A percentile compares a stretch with the other conserved stretches of the same genome.
These are phyloP conservation scores for Dendrolimus punctatus DNA, from an alignment of 1,140 invertebrate genomes.

Conservation along the genomic window DNA sequence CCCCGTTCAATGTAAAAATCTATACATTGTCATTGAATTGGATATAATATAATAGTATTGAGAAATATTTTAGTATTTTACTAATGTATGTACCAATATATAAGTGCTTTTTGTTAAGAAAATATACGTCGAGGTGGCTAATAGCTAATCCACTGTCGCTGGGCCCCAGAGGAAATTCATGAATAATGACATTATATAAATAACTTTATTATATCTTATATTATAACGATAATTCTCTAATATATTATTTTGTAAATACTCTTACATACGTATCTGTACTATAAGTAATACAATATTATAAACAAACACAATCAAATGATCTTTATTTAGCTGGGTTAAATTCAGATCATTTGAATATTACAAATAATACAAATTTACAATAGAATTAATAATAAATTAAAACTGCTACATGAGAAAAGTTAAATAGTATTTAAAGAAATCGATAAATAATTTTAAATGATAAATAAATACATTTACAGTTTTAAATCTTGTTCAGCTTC, in stretches of 20 bases:
- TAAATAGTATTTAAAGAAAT: conserved; percentile 1
- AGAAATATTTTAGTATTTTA: conserved; percentile 18
- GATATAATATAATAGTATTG: conserved; percentile 14
- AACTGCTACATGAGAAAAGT: background rate
- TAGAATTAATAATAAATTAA: background rate
- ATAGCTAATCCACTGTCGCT: conserved; percentile 22
- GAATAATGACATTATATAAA: conserved; percentile 29
- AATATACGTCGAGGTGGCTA: conserved; percentile 45
- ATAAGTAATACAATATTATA: conserved; percentile 7
- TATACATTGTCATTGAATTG: conserved; percentile 7
- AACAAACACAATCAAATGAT: conserved; percentile 36
- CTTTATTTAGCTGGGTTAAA: conserved; percentile 60
- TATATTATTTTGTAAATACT: conserved; percentile 29
- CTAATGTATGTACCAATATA: conserved; percentile 16
- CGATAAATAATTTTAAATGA: too few relatives aligned
- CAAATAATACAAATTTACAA: conserved; percentile 11
- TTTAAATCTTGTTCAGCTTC: conserved; percentile 39
- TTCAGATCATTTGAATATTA: conserved; percentile 38
- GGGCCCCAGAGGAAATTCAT: conserved; percentile 41
- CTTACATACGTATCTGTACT: conserved; percentile 14
- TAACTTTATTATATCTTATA: conserved; percentile 35
- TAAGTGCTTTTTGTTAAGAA: conserved; percentile 31
- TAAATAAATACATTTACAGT: too few relatives aligned
- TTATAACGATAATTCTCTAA: conserved; percentile 35
- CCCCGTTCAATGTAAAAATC: conserved; percentile 13